Base-by-base conservation (phyloP, 2,113 vertebrate species). In the Gambusia affinis region DNA sequence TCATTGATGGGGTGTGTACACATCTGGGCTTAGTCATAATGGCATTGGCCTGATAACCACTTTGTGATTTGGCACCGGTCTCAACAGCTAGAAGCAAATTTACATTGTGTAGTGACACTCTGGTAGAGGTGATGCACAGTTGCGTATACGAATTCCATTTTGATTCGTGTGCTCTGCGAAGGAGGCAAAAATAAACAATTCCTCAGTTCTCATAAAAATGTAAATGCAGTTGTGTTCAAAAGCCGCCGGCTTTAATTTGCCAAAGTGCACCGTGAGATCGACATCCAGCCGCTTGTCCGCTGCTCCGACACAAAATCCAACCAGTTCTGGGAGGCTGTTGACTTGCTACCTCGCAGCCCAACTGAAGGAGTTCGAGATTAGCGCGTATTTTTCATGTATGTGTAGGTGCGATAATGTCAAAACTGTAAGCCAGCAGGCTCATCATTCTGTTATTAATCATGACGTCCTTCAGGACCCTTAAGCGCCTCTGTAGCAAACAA, bases 1-100 rank as follows among this genome's bases (percentile, higher is more conserved):
- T 71, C 82, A 62, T 89, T 92, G 87, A 81, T 84, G 80, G 77
- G 80, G 77, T 67, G 70, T 71, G 66, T 51, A 68, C 74, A 89
- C 87, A 88, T 91, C 83, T 88, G 80, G 73, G 68, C 77, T 68
- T 31, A 54, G 39, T 30, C 22, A 72, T 86, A 82, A 86, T 79
- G 66, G 74, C 67, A 67, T 7, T 72, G 80, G 72, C 67, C 72
- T 83, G 78, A 89, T 84, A 81, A 81, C 68, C 81, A 80, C 77
- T 89, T 86, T 80, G 62, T 37, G 67, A 85, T 86, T 71, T 85
- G 83, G 80, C 69, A 76, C 6, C 17, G 66, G 54, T 67, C 73
- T 85, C 75, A 74, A 78, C 64, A 63, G 64, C 76, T 37, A 60
- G 54, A 82, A 78, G 72, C 69, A 57, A 67, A 85, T 87, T 81